phyloP scores from a whole-genome alignment of 2,888 invertebrate genomes.

The Spodoptera picta region DNA sequence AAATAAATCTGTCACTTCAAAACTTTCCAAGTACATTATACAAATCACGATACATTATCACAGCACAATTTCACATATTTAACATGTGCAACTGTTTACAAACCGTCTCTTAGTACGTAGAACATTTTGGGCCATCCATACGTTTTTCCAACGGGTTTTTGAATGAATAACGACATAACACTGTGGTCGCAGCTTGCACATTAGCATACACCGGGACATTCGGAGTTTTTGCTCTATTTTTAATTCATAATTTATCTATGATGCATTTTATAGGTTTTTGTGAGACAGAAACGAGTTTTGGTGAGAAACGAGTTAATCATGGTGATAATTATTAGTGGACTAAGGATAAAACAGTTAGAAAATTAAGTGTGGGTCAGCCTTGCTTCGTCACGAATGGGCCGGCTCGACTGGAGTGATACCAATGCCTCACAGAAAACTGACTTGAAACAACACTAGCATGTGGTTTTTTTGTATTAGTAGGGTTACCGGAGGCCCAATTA shows the following conservation, averaged over 20 bases:
- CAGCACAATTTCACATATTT: constrained; percentile 1
- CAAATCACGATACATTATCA: not conserved
- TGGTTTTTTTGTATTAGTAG: too few species aligned
- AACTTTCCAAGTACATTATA: not conserved
- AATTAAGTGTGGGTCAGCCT: too few species aligned
- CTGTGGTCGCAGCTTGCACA: constrained; percentile 53
- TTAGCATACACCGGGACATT: constrained; percentile 49
- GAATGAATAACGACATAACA: constrained; percentile 60
- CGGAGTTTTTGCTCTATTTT: constrained; percentile 23
- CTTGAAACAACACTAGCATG: too few species aligned
- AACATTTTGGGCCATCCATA: constrained; percentile 53
- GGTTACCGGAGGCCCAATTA: too few species aligned
- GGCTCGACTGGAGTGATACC: too few species aligned
- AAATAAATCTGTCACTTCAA: too few species aligned
- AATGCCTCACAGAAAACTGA: too few species aligned
- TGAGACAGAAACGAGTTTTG: too few species aligned
- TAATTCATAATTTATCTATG: constrained; percentile 17
- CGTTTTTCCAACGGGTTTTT: constrained; percentile 59
- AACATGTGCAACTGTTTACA: constrained; percentile 16
- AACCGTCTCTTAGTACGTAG: constrained; percentile 40
- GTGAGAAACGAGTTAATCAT: too few species aligned
- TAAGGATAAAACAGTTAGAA: too few species aligned
- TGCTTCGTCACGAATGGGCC: too few species aligned
- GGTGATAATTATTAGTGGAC: too few species aligned
- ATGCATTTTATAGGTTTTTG: constrained; percentile 22